Base-by-base conservation (phyloP, 1,140 invertebrate genomes). In the Drosophila malerkotliana region DNA sequence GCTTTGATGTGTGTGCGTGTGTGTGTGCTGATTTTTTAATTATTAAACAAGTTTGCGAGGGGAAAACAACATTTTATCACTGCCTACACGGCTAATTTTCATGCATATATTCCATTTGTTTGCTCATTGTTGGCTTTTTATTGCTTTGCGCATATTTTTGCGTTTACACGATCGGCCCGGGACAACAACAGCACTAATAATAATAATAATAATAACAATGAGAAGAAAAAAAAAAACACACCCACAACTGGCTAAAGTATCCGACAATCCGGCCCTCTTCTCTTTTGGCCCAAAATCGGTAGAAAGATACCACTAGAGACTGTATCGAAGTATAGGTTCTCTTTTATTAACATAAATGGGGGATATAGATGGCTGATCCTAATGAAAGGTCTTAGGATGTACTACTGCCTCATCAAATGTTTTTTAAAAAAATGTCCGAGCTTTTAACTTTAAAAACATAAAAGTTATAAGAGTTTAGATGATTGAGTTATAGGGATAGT, bases 31-130 rank as follows among this genome's bases (percentile, higher is more conserved):
- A 79, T 76, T 84, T 83, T 80, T 80, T 75, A 84, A 84, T 85
- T 84, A 85, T 85, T 80, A 84, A 84, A 84, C 81, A 85, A 84
- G 81, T 84, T 84, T 77, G 67, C 34, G 51, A 73, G 62, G 77
- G 63, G 67, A 81, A 76, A 81, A 81, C 77, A 79, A 72, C 66
- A 80, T 80, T 85, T 85, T 85, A 85, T 84, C 81, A 84, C 75
- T 74, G 71, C 57, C 61, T 63, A 72, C 72, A 72, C 55, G 66
- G 80, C 79, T 84, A 68, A 84, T 85, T 84, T 73, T 61, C 62
- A 84, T 73, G 66, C 75, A 83, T 67, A 79, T 79, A 83, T 74
- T 66, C 63, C 67, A 85, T 85, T 85, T 84, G 63, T 84, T 85
- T 84, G 81, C 67, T 85, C 73, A 80, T 85, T 80, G 81, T 80